Conservation (phyloP, 2,888 invertebrate species). For the Elmis aenea region DNA sequence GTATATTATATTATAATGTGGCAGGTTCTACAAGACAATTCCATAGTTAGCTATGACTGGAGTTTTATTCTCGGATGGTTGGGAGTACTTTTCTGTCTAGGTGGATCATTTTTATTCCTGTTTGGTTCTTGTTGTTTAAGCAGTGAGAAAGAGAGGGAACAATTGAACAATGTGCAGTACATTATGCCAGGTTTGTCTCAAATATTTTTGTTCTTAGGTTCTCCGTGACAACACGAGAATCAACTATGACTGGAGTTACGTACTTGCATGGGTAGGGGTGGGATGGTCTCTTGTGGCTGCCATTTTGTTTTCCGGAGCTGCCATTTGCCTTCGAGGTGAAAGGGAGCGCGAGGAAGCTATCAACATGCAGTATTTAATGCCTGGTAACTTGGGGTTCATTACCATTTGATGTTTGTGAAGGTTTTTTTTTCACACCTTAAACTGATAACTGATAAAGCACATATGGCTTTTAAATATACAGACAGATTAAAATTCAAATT, state of each 20-base stretch:
- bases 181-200: conserved; percentile 72
- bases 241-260: conserved; percentile 95
- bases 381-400: conserved; percentile 60
- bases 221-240: conserved; percentile 79
- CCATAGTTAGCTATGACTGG: conserved; percentile 75
- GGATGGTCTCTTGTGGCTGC: conserved; percentile 86
- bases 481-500: no score
- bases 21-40: conserved; percentile 70
- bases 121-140: conserved; percentile 73
- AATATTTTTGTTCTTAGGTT: conserved; percentile 54
- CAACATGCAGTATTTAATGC: conserved; percentile 97
- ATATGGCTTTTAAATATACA: no score
- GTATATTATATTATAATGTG: no score
- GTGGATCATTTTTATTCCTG: conserved; percentile 72
- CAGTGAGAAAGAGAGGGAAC: conserved; percentile 69
- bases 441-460: no score
- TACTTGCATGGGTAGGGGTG: conserved; percentile 95
- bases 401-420: no score
- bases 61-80: conserved; percentile 83
- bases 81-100: conserved; percentile 70
- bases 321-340: conserved; percentile 90
- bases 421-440: no score
- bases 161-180: conserved; percentile 77
- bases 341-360: conserved; percentile 91
- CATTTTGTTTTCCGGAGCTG: conserved; percentile 88